Conservation (phyloP, 2,113 vertebrate species). For the Chloebia gouldiae region DNA sequence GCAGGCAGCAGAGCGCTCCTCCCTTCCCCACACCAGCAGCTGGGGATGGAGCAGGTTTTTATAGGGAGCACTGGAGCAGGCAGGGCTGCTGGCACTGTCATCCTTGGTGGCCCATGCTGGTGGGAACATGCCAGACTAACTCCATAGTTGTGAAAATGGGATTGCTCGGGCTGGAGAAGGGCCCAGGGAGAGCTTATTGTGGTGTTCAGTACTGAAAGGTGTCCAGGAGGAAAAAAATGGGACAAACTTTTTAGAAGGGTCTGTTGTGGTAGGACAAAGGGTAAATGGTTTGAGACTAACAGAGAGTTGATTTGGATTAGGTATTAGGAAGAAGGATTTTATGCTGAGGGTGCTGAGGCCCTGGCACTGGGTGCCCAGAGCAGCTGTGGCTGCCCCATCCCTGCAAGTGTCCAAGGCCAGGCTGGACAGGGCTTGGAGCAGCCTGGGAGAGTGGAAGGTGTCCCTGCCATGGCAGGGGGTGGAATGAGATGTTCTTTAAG, state of each 20-base stretch:
- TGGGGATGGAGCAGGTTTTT: no score
- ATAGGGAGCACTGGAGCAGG: neutral
- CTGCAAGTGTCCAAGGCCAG: neutral
- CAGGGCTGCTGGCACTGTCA: neutral
- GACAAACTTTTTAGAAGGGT: neutral
- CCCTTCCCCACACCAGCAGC: no score
- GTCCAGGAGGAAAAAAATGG: neutral
- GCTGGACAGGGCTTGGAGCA: rapidly evolving
- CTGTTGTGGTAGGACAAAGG: neutral
- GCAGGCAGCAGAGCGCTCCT: neutral
- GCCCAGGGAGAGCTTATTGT: neutral
- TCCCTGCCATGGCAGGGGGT: neutral
- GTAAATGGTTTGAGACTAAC: neutral
- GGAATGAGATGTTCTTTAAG: neutral
- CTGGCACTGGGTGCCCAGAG: neutral
- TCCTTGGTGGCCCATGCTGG: rapidly evolving
- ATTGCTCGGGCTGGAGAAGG: rapidly evolving
- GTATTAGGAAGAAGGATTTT: neutral
- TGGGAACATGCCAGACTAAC: rapidly evolving
- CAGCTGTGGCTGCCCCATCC: neutral
- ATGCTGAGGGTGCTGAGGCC: neutral
- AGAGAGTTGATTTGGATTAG: neutral
- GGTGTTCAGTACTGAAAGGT: neutral
- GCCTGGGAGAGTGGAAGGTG: rapidly evolving
- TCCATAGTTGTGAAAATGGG: rapidly evolving